Evolutionary conservation across 2,888 invertebrate genomes (phyloP), one percentile per base, ranked within the genome.

Genomic region (Phragmatobia fuliginosa): DNA sequence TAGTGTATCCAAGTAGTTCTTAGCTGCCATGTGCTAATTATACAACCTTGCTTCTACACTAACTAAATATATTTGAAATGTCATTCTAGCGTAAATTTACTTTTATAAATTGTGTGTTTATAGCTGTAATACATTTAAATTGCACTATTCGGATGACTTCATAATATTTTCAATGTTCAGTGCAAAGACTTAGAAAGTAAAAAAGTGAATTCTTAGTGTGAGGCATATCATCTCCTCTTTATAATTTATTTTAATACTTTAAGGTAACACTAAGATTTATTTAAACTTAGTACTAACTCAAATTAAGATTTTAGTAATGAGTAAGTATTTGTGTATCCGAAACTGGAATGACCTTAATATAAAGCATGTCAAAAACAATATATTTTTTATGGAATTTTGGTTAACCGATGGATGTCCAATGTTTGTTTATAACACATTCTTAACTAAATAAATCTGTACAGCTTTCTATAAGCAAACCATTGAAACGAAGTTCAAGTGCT

Each of bases 11-110:
- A 68, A 75, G 81, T 82, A 79, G 80, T 82, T 85, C 83, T 91
- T 91, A 91, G 88, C 85, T 76, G 73, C 80, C 74, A 75, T 78
- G 81, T 87, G 91, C 84, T 91, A 92, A 92, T 89, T 85, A 82
- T 80, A 81, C 86, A 88, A 87, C 80, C 67, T 73, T 73, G 83
- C 75, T 77, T 76, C 75, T 71, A 10, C 66, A 68, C 70, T 65
- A n/a, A 72, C 70, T 70, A 58, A 68, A 73, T 71, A 66, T 70
- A 49, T 64, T 38, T 52, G 32, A 33, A 49, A 52, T 33, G 25
- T 64, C 8, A 25, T 49, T 41, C 62, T 62, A 18, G 31, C 18
- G 18, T 14, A 56, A 6, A 56, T 56, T 28, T 62, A 41, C n/a
- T 62, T 62, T 62, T 4, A 21, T 41, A 14, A 16, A n/a, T n/a